Conservation (phyloP, 2,797 vertebrate species). For the Myioborus melanocephalus region DNA sequence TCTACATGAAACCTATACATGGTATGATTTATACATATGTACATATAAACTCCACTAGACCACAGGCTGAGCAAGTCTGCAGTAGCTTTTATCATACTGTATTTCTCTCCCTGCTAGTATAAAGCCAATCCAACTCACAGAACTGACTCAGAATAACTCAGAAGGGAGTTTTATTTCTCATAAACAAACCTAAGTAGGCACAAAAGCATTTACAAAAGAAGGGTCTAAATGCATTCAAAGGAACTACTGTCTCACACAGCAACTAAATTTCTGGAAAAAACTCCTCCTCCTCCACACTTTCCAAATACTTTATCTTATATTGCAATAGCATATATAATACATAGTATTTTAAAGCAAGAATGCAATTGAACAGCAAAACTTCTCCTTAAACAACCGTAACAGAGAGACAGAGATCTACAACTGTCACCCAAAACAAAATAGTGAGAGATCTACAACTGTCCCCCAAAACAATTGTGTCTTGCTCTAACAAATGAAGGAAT, state of each 20-base stretch:
- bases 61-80: neutral
- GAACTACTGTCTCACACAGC: neutral
- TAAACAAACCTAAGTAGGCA: neutral
- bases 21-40: fast-evolving
- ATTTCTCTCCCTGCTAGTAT: neutral
- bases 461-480: fast-evolving
- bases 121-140: neutral
- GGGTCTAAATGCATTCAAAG: neutral
- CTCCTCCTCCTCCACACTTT: neutral
- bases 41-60: neutral
- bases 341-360: neutral
- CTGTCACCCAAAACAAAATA: neutral
- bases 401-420: neutral
- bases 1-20: fast-evolving
- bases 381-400: neutral
- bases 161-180: neutral
- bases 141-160: neutral
- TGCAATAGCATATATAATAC: neutral
- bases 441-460: neutral
- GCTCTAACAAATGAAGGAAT: neutral
- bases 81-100: neutral
- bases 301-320: neutral
- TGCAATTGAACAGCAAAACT: neutral
- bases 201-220: neutral
- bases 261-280: neutral